phyloP scores from a whole-genome alignment of 2,888 invertebrate genomes.

The Leptarthrus brevirostris region DNA sequence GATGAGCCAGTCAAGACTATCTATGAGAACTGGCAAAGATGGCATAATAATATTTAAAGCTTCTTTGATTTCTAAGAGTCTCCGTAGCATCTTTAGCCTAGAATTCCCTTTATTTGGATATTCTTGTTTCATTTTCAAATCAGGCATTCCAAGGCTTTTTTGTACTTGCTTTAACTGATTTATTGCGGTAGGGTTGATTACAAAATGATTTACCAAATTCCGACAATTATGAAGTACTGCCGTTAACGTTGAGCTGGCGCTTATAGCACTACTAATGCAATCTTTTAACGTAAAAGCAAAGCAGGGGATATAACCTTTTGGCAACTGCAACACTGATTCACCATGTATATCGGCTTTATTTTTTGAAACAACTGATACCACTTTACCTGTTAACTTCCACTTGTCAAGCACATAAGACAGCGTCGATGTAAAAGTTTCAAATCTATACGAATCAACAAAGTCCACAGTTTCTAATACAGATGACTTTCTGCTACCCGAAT shows the following conservation, averaged over 20 bases:
- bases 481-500: too few relatives aligned
- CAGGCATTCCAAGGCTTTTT: conserved; percentile 8
- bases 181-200: background rate
- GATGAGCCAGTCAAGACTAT: conserved; percentile 15
- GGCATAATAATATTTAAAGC: conserved; percentile 6
- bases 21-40: background rate
- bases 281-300: too few relatives aligned
- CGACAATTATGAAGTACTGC: background rate
- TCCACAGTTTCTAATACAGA: too few relatives aligned
- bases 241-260: background rate
- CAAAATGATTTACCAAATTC: background rate
- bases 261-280: too few relatives aligned
- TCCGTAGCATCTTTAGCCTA: conserved; percentile 32
- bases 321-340: too few relatives aligned
- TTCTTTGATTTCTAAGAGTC: conserved; percentile 27
- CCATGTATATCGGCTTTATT: too few relatives aligned
- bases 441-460: too few relatives aligned
- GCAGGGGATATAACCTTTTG: too few relatives aligned
- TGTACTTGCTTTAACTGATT: background rate
- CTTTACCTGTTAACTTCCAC: too few relatives aligned
- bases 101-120: conserved; percentile 46
- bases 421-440: too few relatives aligned
- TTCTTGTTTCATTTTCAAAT: conserved; percentile 43
- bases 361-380: too few relatives aligned
- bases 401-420: too few relatives aligned